Evolutionary conservation across 2,888 invertebrate genomes (phyloP).

Genomic region (Spilosoma lubricipeda): DNA sequence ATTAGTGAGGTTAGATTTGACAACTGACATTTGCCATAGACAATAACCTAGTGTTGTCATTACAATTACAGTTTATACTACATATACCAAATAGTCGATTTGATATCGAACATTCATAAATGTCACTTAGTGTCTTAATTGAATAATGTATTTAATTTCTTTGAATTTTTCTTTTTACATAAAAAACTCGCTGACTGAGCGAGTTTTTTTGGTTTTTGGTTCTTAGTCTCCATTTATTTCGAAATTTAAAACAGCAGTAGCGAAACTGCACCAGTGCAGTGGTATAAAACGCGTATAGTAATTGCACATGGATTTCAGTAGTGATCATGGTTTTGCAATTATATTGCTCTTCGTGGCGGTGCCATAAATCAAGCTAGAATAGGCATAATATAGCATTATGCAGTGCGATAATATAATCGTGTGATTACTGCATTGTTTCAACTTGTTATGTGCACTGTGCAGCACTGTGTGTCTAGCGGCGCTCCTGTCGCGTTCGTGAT

Average conservation of each 20-base stretch:
- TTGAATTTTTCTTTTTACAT: too few species aligned
- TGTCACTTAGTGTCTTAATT: too few species aligned
- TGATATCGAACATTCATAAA: too few species aligned
- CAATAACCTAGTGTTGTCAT: too few species aligned
- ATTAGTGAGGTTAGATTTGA: too few species aligned
- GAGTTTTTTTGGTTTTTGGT: too few species aligned
- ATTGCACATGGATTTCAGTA: background rate
- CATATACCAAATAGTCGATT: too few species aligned
- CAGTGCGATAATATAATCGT: background rate
- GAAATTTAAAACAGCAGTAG: background rate
- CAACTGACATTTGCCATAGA: too few species aligned
- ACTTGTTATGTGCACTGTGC: background rate
- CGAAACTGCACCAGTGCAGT: background rate
- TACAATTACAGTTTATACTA: too few species aligned
- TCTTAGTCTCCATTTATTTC: too few species aligned
- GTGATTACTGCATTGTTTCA: constrained; percentile 4
- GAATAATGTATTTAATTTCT: too few species aligned
- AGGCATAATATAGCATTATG: background rate
- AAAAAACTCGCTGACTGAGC: too few species aligned
- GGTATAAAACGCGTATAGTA: background rate
- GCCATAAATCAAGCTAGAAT: background rate
- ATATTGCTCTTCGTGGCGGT: background rate
- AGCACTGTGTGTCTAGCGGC: background rate
- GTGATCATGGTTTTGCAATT: background rate
- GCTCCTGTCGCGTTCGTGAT: background rate